These are phyloP conservation scores for Corythucha ciliata DNA, from an alignment of 2,888 invertebrate species.

Conservation along the genomic window DNA sequence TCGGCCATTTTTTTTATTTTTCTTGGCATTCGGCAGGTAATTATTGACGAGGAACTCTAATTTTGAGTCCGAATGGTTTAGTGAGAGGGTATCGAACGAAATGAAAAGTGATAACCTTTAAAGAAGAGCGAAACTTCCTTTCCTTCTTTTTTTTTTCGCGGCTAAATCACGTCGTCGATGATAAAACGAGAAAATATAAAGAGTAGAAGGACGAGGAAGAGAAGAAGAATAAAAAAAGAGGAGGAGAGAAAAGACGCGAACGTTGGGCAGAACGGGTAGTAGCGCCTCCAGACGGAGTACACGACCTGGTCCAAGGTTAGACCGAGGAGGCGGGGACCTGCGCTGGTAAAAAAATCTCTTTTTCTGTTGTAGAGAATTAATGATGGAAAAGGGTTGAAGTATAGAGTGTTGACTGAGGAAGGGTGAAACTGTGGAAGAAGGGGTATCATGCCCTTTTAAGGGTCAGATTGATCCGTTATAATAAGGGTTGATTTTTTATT, in stretches of 20 bases:
- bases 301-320: conserved; percentile 33
- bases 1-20: no score
- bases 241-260: not conserved
- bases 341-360: conserved; percentile 1
- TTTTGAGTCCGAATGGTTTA: not conserved
- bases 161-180: no score
- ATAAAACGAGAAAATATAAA: no score
- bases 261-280: conserved; percentile 21
- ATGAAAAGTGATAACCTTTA: no score
- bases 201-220: not conserved
- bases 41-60: not conserved
- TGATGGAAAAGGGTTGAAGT: no score
- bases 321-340: not conserved
- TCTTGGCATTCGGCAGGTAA: not conserved
- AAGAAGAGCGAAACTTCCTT: not conserved
- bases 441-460: no score
- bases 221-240: not conserved
- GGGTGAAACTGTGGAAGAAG: no score
- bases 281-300: conserved; percentile 30
- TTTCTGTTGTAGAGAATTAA: not conserved
- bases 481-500: no score
- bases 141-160: not conserved
- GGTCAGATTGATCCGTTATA: no score
- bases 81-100: no score
- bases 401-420: no score